phyloP scores from a whole-genome alignment of 2,888 invertebrate genomes.

The Eudiplozoon nipponicum region DNA sequence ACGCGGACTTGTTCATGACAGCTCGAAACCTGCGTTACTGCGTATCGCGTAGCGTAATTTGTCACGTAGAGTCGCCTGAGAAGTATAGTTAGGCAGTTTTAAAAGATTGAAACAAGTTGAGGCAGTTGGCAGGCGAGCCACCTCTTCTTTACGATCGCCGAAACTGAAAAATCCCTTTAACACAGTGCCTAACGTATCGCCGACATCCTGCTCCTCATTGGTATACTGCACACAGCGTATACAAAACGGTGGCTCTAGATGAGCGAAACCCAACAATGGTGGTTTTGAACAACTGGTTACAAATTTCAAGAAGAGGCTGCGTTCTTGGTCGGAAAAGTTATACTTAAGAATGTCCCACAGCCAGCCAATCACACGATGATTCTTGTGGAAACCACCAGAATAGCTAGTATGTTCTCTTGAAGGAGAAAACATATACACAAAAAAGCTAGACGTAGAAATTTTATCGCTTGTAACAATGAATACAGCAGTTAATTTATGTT shows the following conservation, averaged over 20 bases:
- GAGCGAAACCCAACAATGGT: constrained; percentile 68
- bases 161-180: constrained; percentile 71
- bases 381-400: constrained; percentile 93
- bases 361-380: constrained; percentile 83
- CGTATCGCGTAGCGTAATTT: constrained; percentile 82
- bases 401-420: constrained; percentile 30
- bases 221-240: constrained; percentile 80
- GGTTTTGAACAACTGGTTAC: constrained; percentile 62
- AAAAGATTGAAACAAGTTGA: constrained; percentile 93
- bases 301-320: constrained; percentile 57
- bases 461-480: too few species aligned
- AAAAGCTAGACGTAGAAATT: too few species aligned
- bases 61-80: constrained; percentile 62
- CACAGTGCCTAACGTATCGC: constrained; percentile 48
- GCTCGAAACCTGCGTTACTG: constrained; percentile 86
- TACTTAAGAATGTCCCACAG: constrained; percentile 82
- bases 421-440: too few species aligned
- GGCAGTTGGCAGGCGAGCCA: constrained; percentile 69
- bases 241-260: constrained; percentile 79
- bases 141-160: constrained; percentile 20
- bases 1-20: too few species aligned
- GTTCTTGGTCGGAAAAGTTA: constrained; percentile 64
- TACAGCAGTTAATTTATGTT: too few species aligned
- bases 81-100: constrained; percentile 78
- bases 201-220: constrained; percentile 48